phyloP scores from a whole-genome alignment of 2,888 invertebrate species.

The Periphyllus acericola region DNA sequence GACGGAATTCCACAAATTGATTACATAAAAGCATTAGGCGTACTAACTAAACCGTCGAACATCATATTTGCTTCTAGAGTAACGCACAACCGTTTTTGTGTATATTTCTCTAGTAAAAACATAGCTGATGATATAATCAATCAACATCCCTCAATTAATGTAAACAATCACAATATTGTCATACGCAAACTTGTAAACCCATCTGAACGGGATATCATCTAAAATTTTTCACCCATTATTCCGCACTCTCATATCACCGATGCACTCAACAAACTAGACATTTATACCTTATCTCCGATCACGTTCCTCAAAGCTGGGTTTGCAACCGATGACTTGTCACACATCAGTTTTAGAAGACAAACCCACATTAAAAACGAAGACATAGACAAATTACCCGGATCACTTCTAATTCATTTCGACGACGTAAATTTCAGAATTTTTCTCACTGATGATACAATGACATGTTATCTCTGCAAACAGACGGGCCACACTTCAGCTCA shows the following conservation, averaged over 20 bases:
- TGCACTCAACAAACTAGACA: neutral
- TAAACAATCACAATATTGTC: neutral
- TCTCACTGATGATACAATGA: too few relatives aligned
- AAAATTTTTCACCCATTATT: neutral
- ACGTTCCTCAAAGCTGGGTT: neutral
- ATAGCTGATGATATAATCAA: neutral
- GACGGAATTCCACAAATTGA: neutral
- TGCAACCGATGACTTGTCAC: neutral
- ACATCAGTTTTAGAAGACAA: neutral
- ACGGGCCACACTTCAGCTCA: too few relatives aligned
- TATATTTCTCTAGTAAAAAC: neutral
- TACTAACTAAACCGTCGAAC: neutral
- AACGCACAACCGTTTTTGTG: neutral
- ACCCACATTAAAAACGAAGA: too few relatives aligned
- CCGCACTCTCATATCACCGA: neutral
- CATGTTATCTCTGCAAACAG: too few relatives aligned
- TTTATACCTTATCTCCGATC: neutral
- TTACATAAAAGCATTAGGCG: neutral
- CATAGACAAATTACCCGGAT: too few relatives aligned
- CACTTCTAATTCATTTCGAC: too few relatives aligned
- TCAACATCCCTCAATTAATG: neutral
- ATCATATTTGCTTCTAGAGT: neutral
- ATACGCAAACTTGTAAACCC: neutral
- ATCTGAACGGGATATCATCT: neutral
- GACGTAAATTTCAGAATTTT: too few relatives aligned